phyloP scores from a whole-genome alignment of 2,797 vertebrate genomes.

The Notamacropus eugenii region DNA sequence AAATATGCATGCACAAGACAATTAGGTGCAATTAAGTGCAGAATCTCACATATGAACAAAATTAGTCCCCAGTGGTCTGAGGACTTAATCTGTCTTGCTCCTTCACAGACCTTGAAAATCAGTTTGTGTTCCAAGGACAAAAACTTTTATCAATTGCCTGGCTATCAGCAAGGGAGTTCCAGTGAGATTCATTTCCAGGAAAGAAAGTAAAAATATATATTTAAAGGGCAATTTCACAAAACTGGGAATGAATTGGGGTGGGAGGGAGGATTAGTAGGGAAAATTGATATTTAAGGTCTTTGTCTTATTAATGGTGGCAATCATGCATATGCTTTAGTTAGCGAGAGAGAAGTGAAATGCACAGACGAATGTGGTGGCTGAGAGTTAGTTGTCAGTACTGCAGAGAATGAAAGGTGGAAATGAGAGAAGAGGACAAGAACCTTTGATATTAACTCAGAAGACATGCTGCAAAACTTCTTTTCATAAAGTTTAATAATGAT shows the following conservation, averaged over 20 bases:
- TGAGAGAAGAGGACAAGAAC: background rate
- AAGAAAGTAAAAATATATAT: constrained; percentile 50
- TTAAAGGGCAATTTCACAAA: background rate
- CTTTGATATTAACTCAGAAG: background rate
- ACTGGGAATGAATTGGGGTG: background rate
- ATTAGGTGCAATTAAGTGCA: background rate
- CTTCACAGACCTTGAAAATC: background rate
- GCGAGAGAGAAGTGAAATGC: background rate
- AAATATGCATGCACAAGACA: background rate
- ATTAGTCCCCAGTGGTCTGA: constrained; percentile 52
- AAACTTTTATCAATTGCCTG: constrained; percentile 47
- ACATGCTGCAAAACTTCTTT: too few relatives aligned
- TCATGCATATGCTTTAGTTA: background rate
- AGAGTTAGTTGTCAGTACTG: background rate
- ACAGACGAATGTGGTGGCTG: background rate
- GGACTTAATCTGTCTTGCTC: constrained; percentile 43
- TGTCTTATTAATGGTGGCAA: background rate
- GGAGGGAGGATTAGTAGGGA: accelerated
- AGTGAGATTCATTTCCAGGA: constrained; percentile 50
- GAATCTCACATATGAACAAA: constrained; percentile 27
- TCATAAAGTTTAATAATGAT: background rate
- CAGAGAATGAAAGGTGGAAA: background rate
- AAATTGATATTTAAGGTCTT: background rate
- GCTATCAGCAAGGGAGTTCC: constrained; percentile 50
- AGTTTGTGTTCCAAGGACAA: constrained; percentile 36